phyloP scores from a whole-genome alignment of 1,140 invertebrate species.

The Drosophila subobscura region DNA sequence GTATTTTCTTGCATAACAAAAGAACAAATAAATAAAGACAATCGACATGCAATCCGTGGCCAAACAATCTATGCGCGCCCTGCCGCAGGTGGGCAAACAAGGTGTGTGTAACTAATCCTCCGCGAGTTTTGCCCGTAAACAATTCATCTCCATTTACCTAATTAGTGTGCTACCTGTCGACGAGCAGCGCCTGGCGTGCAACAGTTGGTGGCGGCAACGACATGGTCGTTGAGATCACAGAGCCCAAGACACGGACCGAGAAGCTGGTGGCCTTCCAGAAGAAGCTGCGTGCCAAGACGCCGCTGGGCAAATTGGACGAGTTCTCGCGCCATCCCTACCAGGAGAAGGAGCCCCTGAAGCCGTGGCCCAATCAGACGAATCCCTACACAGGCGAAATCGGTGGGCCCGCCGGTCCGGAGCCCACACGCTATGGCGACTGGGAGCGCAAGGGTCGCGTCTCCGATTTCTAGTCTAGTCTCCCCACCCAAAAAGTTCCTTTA shows the following conservation, averaged over 20 bases:
- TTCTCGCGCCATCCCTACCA: conserved; percentile 89
- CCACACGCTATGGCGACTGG: conserved; percentile 99
- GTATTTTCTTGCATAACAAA: conserved; percentile 38
- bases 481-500: conserved; percentile 25
- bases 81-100: conserved; percentile 68
- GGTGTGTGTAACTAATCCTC: conserved; percentile 59
- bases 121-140: conserved; percentile 15
- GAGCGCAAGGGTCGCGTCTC: conserved; percentile 98
- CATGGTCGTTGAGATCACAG: conserved; percentile 61
- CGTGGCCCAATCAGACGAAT: conserved; percentile 95
- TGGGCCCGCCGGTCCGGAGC: conserved; percentile 98
- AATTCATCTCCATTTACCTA: conserved; percentile 15
- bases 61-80: conserved; percentile 57
- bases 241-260: conserved; percentile 60
- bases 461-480: conserved; percentile 88
- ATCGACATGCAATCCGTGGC: conserved; percentile 70
- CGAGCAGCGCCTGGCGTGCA: conserved; percentile 46
- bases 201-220: conserved; percentile 29
- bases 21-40: conserved; percentile 7
- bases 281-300: conserved; percentile 87
- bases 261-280: conserved; percentile 86
- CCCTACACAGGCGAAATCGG: conserved; percentile 91
- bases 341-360: conserved; percentile 93
- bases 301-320: conserved; percentile 87
- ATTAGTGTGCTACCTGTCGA: conserved; percentile 60